Evolutionary conservation across 2,888 invertebrate species (phyloP), one percentile per base, ranked within the genome.

Genomic region (Bombylius major): DNA sequence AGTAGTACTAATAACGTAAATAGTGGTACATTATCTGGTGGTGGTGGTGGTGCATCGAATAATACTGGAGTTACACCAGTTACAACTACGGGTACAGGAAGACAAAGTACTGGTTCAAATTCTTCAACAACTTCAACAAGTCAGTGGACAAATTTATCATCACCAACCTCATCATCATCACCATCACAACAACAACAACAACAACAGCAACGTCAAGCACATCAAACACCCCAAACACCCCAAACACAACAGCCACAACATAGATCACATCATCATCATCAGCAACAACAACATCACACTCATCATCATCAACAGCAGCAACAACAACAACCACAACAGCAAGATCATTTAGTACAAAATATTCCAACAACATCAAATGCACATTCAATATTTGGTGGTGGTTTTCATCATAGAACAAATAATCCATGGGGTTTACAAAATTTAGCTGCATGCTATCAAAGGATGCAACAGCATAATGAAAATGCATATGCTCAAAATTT

Each of bases 321-420:
- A 32, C 67, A 65, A 50, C 64, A 65, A 13, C 65, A 66, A 8
- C 65, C 64, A 31, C 59, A 62, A 32, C 67, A 65, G 49, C 56
- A 65, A 11, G 64, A 66, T 1, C 62, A 63, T 55, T 32, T 50
- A 31, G 39, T 42, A 42, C 65, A 63, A 58, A 64, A 62, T 59
- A 54, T 64, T 61, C 13, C 55, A 50, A 51, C 50, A 39, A 55
- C 55, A 32, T 62, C 59, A 65, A 70, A 55, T 70, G 64, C 70
- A 5, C 72, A 72, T 60, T 71, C 72, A n/a, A 69, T 73, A 58
- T 73, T 73, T 53, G 71, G 71, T 53, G 72, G 70, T 56, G 72
- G 70, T 62, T 73, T 72, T 59, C 72, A 72, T 60, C 73, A 72
- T 62, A 71, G 72, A 61, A 69, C 69, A 48, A 73, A 71, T 62